Conservation (phyloP, 2,113 vertebrate genomes). For the Coryphaenoides rupestris region DNA sequence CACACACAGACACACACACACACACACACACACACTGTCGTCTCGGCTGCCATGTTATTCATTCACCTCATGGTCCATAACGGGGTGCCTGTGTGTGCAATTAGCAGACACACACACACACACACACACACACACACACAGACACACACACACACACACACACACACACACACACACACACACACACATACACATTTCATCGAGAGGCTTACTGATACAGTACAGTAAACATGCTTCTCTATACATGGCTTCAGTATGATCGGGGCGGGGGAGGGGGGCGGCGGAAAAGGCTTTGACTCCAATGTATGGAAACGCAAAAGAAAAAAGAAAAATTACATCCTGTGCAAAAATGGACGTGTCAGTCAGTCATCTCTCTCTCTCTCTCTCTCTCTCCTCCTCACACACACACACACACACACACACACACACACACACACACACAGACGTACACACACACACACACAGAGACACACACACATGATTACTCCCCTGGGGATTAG, state of each 20-base stretch:
- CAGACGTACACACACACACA: neutral
- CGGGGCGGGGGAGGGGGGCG: too few relatives aligned
- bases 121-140: neutral
- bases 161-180: neutral
- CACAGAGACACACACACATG: neutral
- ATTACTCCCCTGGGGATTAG: conserved; percentile 23
- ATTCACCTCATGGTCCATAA: conserved; percentile 19
- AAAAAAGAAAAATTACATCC: neutral
- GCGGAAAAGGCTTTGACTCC: conserved; percentile 18
- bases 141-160: conserved; percentile 5
- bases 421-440: too few relatives aligned
- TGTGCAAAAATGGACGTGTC: neutral
- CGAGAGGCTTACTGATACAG: conserved; percentile 37
- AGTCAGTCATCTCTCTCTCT: too few relatives aligned
- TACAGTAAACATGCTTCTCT: conserved; percentile 37
- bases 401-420: too few relatives aligned
- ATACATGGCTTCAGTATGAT: conserved; percentile 26
- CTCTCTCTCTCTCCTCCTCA: too few relatives aligned
- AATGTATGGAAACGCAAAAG: conserved; percentile 14
- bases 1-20: too few relatives aligned
- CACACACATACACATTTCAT: conserved; percentile 15
- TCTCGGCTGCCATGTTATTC: conserved; percentile 2
- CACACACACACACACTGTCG: conserved; percentile 13
- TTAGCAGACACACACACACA: conserved; percentile 1
- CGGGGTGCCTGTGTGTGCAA: conserved; percentile 9